These are phyloP conservation scores for Blera fallax DNA, from an alignment of 2,888 invertebrate genomes.

Conservation along the genomic window DNA sequence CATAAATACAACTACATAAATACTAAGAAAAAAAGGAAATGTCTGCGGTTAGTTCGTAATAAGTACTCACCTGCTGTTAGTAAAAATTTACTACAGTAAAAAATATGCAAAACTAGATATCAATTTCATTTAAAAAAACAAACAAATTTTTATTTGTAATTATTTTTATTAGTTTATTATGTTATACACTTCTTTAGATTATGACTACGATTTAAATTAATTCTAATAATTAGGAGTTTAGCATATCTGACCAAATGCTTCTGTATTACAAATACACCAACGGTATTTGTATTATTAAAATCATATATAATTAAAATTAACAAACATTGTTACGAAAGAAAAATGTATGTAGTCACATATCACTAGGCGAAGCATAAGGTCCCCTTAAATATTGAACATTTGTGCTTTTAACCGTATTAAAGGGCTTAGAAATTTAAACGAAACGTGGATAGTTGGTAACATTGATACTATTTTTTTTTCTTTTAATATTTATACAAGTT, in stretches of 20 bases:
- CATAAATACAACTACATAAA: too few species aligned
- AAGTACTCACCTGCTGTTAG: too few species aligned
- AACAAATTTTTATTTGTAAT: slow-evolving; percentile 16
- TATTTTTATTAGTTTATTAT: slow-evolving; percentile 66
- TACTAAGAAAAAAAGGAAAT: too few species aligned
- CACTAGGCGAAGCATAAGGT: slow-evolving; percentile 70
- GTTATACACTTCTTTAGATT: slow-evolving; percentile 72
- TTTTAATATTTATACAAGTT: slow-evolving; percentile 59
- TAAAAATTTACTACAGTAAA: too few species aligned
- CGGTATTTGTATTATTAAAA: slow-evolving; percentile 22
- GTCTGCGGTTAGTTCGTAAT: too few species aligned
- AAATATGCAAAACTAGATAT: too few species aligned
- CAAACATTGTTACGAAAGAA: slow-evolving; percentile 13
- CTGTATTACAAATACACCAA: slow-evolving; percentile 48
- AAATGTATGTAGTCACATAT: slow-evolving; percentile 60
- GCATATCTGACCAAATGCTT: slow-evolving; percentile 60
- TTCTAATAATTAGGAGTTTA: slow-evolving; percentile 68
- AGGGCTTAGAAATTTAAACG: slow-evolving; percentile 49
- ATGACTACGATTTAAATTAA: slow-evolving; percentile 71
- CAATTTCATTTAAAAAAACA: neutral
- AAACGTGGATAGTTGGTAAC: slow-evolving; percentile 44
- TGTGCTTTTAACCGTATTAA: slow-evolving; percentile 62
- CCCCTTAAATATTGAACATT: slow-evolving; percentile 64
- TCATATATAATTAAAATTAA: slow-evolving; percentile 26
- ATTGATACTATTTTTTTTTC: slow-evolving; percentile 12